A percentile compares a stretch with the other conserved stretches of the same genome.
Evolutionary conservation across 2,888 invertebrate genomes (phyloP).

Genomic region (Troglohyphantes excavatus): DNA sequence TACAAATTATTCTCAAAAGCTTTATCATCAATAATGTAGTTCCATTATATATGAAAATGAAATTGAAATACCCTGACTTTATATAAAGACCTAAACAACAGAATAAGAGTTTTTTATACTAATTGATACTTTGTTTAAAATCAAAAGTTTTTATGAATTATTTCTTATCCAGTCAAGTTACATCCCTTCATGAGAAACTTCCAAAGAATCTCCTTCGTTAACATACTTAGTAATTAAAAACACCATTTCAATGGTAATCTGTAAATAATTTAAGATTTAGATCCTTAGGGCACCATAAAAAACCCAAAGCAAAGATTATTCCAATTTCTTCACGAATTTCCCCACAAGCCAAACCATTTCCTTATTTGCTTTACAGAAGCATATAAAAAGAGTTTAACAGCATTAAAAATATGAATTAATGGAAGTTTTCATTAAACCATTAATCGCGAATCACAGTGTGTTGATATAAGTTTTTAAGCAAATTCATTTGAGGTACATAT

Average conservation of each 20-base stretch:
- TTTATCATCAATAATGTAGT: no score
- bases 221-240: slow-evolving; percentile 37
- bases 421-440: slow-evolving; percentile 17
- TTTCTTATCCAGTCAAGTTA: not conserved
- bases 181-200: not conserved
- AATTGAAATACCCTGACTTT: not conserved
- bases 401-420: slow-evolving; percentile 30
- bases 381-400: slow-evolving; percentile 13
- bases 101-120: not conserved
- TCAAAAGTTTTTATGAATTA: not conserved
- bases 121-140: not conserved
- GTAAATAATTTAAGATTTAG: slow-evolving; percentile 13
- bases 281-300: slow-evolving; percentile 22
- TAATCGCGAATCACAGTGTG: not conserved
- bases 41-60: not conserved
- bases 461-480: slow-evolving; percentile 24
- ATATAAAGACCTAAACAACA: not conserved
- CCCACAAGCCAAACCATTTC: slow-evolving; percentile 28
- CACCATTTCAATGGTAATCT: slow-evolving; percentile 6
- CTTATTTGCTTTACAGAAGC: slow-evolving; percentile 21
- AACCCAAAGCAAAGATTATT: slow-evolving; percentile 25
- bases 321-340: not conserved
- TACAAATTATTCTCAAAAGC: no score
- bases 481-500: slow-evolving; percentile 14
- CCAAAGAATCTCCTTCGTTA: not conserved